Conservation (phyloP, 2,797 vertebrate genomes). For the Distichodus sexfasciatus region DNA sequence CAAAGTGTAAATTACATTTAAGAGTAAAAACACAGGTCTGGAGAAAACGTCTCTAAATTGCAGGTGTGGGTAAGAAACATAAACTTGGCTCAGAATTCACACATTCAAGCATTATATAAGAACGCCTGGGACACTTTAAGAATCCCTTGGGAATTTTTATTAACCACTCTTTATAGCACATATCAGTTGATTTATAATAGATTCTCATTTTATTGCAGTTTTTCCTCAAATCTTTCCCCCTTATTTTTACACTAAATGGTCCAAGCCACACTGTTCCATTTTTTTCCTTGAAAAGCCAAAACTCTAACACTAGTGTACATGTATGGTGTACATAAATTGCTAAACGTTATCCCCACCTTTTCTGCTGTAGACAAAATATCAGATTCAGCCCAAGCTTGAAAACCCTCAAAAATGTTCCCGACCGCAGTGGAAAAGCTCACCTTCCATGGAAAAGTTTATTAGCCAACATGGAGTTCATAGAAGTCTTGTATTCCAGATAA, state of each 20-base stretch:
- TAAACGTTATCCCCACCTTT: slow-evolving; percentile 61
- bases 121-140: not conserved
- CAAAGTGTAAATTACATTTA: slow-evolving; percentile 9
- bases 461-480: slow-evolving; percentile 95
- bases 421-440: slow-evolving; percentile 78
- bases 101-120: not conserved
- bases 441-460: slow-evolving; percentile 91
- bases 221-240: not conserved
- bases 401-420: slow-evolving; percentile 63
- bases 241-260: slow-evolving; percentile 10
- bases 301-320: slow-evolving; percentile 40
- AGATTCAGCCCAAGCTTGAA: slow-evolving; percentile 54
- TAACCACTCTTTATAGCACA: not conserved
- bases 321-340: no score
- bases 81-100: not conserved
- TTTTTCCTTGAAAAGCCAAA: slow-evolving; percentile 59
- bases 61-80: not conserved
- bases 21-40: not conserved
- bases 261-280: slow-evolving; percentile 53
- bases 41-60: not conserved
- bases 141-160: not conserved
- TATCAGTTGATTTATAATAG: no score
- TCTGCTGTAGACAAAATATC: slow-evolving; percentile 66
- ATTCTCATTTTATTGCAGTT: no score
- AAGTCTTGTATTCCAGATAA: slow-evolving; percentile 93